Conservation (phyloP, 2,797 vertebrate genomes). For the Heliangelus exortis region DNA sequence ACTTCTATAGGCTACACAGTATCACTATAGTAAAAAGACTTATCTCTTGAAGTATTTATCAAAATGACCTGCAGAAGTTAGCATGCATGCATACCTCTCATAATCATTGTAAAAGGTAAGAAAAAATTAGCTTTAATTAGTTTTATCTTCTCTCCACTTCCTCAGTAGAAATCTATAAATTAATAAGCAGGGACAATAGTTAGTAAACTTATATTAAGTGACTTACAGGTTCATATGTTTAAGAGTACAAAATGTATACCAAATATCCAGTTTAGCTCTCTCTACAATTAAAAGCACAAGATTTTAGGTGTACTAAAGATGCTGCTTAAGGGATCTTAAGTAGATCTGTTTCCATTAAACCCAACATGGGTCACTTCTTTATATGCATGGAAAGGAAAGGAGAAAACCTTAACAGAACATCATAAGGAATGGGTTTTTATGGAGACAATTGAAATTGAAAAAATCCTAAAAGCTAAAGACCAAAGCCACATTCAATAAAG, state of each 20-base stretch:
- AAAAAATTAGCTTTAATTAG: background rate
- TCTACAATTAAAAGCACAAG: background rate
- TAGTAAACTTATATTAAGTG: background rate
- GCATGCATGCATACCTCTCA: background rate
- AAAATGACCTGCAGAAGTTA: background rate
- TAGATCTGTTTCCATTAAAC: background rate
- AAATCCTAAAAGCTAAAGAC: accelerated
- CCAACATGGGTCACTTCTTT: background rate
- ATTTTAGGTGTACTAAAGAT: background rate
- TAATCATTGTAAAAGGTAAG: background rate
- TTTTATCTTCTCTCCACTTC: accelerated
- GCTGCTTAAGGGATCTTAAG: background rate
- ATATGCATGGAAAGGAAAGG: background rate
- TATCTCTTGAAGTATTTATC: background rate
- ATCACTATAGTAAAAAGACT: background rate
- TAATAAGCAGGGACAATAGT: background rate
- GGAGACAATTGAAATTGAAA: background rate
- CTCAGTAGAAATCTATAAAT: background rate
- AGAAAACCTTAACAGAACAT: background rate
- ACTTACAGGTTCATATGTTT: background rate
- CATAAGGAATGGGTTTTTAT: background rate
- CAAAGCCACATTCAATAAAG: accelerated
- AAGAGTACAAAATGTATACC: background rate
- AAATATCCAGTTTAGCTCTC: background rate
- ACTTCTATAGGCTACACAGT: background rate